Base-by-base conservation (phyloP, 2,888 invertebrate species). In the Rhopalosiphum nymphaeae region DNA sequence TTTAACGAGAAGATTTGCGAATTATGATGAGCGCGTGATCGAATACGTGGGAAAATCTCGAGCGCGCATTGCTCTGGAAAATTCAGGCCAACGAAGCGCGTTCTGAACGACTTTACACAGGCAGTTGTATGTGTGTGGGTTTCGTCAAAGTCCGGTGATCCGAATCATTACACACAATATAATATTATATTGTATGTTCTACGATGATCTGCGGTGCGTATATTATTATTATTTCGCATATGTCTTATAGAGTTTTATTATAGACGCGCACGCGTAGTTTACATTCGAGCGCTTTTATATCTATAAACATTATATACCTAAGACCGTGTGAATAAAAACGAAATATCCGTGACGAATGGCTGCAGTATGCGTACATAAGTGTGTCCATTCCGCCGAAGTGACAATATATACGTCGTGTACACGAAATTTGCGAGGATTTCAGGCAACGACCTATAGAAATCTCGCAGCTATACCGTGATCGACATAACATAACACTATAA, bases 311-410 rank as follows among this genome's bases (percentile, higher is more conserved):
- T 42, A n/a, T 25, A 29, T 57, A n/a, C 46, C 25, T 29, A 49
- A n/a, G 67, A 84, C 42, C 91, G 91, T 91, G 91, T 91, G 91
- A 91, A 91, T 91, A 91, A 56, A 56, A 84, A 91, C 84, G 84
- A 91, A 53, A 84, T n/a, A 42, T 91, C 91, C 84, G 84, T 56
- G 84, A 85, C 91, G 91, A 91, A 91, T 84, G 16, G 26, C 36
- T 49, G 49, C n/a, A 57, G n/a, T 89, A 29, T 61, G 42, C 36
- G 88, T 53, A 53, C 53, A 36, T 88, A 42, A 13, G 89, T 61
- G 57, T 61, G 57, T 57, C 57, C 89, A 61, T 61, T 57, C 44
- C 57, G 44, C 21, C 42, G 61, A 42, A 61, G 44, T 89, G 89
- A 89, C 89, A 61, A 89, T 53, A 87, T 21, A 1, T 21, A 88